Evolutionary conservation across 2,888 invertebrate genomes (phyloP).

Genomic region (Aleiodes leptofemur): DNA sequence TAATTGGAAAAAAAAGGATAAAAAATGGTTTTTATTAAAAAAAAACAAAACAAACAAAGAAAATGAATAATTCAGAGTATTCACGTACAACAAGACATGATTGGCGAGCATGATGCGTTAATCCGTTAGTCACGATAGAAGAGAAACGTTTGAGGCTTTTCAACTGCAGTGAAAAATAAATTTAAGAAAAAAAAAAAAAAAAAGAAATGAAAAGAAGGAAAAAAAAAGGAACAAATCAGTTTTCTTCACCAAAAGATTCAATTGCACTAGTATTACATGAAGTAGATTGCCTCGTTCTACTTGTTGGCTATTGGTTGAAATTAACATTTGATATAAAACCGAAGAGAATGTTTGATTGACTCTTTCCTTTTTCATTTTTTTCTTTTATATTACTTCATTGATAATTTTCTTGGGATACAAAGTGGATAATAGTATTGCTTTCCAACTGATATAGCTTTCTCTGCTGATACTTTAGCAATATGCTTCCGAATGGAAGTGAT

Average conservation of each 20-base stretch:
- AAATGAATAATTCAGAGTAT: background rate
- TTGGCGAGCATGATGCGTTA: conserved; percentile 61
- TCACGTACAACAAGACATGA: conserved; percentile 61
- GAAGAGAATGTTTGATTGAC: conserved; percentile 12
- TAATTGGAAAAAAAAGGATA: too few relatives aligned
- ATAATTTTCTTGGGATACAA: background rate
- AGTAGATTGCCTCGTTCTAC: conserved; percentile 74
- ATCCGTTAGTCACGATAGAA: conserved; percentile 62
- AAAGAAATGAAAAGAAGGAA: too few relatives aligned
- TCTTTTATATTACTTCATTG: conserved; percentile 3
- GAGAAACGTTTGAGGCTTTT: conserved; percentile 49
- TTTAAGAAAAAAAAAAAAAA: conserved; percentile 59
- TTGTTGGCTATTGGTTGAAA: conserved; percentile 71
- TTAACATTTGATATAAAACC: conserved; percentile 1
- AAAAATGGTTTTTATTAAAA: too few relatives aligned
- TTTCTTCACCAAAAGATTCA: conserved; percentile 31
- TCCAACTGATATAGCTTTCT: too few relatives aligned
- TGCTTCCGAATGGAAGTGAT: too few relatives aligned
- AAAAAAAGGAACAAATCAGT: too few relatives aligned
- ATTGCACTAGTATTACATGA: conserved; percentile 60
- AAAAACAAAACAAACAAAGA: background rate
- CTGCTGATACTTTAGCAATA: too few relatives aligned
- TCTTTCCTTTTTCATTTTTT: conserved; percentile 36
- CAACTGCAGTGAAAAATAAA: conserved; percentile 57
- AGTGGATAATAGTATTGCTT: background rate